Percentiles rank a stretch among this genome's conserved stretches.
phyloP scores from a whole-genome alignment of 2,113 vertebrate species.

The Erpornis zantholeuca region DNA sequence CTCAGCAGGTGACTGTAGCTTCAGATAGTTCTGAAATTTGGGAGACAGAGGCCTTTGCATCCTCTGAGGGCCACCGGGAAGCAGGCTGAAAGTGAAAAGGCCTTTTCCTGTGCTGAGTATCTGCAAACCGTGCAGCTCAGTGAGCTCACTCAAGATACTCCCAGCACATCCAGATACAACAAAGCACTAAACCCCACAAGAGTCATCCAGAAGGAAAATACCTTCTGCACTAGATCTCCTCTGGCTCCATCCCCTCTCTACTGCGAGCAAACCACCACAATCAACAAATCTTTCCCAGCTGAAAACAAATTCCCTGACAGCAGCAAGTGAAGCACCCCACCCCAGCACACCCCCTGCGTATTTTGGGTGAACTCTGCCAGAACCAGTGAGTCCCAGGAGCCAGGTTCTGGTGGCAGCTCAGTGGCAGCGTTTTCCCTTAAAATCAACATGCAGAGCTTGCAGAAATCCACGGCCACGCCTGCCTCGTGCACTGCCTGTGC shows the following conservation, averaged over 20 bases:
- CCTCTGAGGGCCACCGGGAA: neutral
- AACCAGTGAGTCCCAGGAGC: neutral
- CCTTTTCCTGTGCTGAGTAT: neutral
- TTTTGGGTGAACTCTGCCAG: neutral
- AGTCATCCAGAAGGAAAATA: neutral
- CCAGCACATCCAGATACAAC: neutral
- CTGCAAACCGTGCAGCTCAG: neutral
- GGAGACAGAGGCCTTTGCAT: neutral
- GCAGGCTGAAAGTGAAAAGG: neutral
- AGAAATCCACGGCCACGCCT: neutral
- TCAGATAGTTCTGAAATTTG: neutral
- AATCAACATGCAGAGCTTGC: neutral
- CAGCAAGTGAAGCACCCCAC: neutral
- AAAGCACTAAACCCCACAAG: neutral
- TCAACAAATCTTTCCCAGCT: neutral
- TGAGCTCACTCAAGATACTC: neutral
- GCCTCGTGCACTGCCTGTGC: neutral
- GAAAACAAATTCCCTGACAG: neutral
- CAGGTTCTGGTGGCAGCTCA: neutral
- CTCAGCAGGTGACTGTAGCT: neutral
- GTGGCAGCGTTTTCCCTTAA: neutral
- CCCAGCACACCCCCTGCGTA: neutral
- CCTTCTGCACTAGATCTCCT: neutral
- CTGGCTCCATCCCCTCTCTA: neutral
- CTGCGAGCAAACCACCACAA: neutral